These are phyloP conservation scores for Scatophagus argus DNA, from an alignment of 2,113 vertebrate genomes.

Conservation along the genomic window DNA sequence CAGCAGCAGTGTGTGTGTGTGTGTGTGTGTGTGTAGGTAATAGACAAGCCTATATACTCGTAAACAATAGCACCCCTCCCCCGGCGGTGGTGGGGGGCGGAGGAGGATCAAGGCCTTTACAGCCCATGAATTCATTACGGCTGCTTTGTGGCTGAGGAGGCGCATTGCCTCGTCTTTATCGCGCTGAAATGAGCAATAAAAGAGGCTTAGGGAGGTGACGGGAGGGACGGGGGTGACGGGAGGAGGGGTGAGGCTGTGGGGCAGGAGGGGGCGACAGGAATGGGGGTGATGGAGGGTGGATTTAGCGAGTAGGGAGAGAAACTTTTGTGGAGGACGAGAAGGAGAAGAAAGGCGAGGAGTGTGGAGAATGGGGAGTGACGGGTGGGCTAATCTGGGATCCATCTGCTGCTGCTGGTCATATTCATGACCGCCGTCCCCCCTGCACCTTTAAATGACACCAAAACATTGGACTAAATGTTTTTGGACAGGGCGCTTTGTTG, in stretches of 20 bases:
- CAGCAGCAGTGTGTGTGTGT: constrained; percentile 29
- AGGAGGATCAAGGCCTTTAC: constrained; percentile 66
- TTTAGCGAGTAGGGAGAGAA: constrained; percentile 60
- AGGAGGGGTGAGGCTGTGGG: too few relatives aligned
- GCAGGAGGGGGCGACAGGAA: neutral
- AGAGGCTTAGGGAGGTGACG: constrained; percentile 52
- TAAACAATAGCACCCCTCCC: constrained; percentile 62
- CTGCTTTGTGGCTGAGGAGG: constrained; percentile 62
- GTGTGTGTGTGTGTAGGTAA: constrained; percentile 47
- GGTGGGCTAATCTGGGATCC: constrained; percentile 72
- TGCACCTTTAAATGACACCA: constrained; percentile 44
- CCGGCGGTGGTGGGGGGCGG: constrained; percentile 14
- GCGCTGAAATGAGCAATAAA: constrained; percentile 75
- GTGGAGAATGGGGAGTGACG: constrained; percentile 62
- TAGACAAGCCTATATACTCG: constrained; percentile 73
- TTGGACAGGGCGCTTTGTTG: constrained; percentile 59
- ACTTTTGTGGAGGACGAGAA: constrained; percentile 64
- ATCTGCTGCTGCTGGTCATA: constrained; percentile 63
- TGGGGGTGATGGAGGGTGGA: constrained; percentile 1
- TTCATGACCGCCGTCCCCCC: constrained; percentile 9
- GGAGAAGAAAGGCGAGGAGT: constrained; percentile 46
- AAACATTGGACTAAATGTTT: constrained; percentile 70
- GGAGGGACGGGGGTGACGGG: neutral
- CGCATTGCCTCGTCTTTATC: constrained; percentile 60
- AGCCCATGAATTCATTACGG: constrained; percentile 74